Evolutionary conservation across 2,113 vertebrate species (phyloP).

Genomic region (Caloenas nicobarica): DNA sequence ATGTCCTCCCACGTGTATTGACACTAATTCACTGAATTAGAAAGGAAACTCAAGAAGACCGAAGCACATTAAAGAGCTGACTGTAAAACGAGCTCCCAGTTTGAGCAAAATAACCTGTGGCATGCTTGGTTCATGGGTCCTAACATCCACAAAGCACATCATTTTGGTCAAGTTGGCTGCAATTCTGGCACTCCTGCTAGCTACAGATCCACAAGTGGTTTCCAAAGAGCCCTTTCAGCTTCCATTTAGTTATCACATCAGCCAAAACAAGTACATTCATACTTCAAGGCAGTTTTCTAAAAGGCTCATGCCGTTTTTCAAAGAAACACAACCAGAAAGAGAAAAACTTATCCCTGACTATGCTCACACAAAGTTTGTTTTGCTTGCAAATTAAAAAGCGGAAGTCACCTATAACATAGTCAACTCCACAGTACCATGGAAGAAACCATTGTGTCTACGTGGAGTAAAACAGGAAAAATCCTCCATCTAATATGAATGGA

Average conservation of each 20-base stretch:
- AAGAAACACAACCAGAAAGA: not conserved
- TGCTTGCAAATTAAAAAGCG: not conserved
- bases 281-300: not conserved
- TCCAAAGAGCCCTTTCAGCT: not conserved
- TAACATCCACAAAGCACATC: not conserved
- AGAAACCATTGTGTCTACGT: not conserved
- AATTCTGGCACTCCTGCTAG: not conserved
- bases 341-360: not conserved
- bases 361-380: not conserved
- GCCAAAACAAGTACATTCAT: not conserved
- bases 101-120: not conserved
- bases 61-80: not conserved
- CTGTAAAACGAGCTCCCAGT: not conserved
- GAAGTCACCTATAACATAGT: not conserved
- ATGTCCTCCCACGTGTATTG: not conserved
- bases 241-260: not conserved
- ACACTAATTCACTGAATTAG: conserved; percentile 42
- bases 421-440: not conserved
- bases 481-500: not conserved
- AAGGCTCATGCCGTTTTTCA: not conserved
- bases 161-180: not conserved
- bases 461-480: not conserved
- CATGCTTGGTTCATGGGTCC: not conserved
- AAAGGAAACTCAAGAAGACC: not conserved
- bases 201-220: not conserved